A percentile compares a stretch with the other conserved stretches of the same genome.
These are phyloP conservation scores for Sardinella longiceps DNA, from an alignment of 2,797 vertebrate genomes.

Conservation along the genomic window DNA sequence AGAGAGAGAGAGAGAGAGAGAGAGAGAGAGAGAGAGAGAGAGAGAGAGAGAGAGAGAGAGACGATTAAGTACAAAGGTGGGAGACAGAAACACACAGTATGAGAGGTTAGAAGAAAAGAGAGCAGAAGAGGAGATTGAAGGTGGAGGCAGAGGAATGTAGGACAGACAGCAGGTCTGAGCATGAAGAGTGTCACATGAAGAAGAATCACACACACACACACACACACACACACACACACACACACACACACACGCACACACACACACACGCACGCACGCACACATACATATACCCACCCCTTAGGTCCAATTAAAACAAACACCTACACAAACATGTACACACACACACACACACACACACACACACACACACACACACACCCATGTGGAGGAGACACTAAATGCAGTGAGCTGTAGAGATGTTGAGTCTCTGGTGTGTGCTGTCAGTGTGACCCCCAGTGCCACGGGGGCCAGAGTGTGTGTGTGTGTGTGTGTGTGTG, in stretches of 20 bases:
- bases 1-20: too few species aligned
- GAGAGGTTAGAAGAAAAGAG: not conserved
- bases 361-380: not conserved
- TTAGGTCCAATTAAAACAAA: not conserved
- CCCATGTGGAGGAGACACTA: too few species aligned
- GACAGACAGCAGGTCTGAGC: constrained; percentile 10
- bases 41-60: too few species aligned
- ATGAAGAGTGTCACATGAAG: too few species aligned
- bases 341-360: not conserved
- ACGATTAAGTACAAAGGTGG: too few species aligned
- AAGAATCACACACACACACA: not conserved
- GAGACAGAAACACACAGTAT: too few species aligned
- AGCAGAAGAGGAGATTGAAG: not conserved
- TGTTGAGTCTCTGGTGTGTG: too few species aligned
- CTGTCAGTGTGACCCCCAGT: not conserved
- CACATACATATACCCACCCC: not conserved
- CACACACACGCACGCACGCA: not conserved
- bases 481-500: too few species aligned
- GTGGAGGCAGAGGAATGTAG: not conserved
- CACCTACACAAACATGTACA: not conserved
- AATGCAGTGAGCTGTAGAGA: too few species aligned
- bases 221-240: not conserved
- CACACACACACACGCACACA: not conserved
- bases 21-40: too few species aligned
- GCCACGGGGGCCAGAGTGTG: constrained; percentile 8